Evolutionary conservation across 2,888 invertebrate species (phyloP).

Genomic region (Apeira syringaria): DNA sequence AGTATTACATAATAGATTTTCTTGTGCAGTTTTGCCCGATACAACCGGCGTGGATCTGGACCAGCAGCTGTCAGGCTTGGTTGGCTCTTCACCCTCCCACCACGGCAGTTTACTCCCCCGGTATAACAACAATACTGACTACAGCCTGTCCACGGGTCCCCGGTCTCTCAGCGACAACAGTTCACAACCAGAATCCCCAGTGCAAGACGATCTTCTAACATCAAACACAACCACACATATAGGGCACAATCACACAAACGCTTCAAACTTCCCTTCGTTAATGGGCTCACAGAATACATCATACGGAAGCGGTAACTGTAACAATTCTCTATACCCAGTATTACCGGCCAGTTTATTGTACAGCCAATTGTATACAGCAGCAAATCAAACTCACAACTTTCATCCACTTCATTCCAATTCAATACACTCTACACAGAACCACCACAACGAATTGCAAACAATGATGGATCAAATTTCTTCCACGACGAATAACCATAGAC

Average conservation of each 20-base stretch:
- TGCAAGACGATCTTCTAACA: slow-evolving; percentile 89
- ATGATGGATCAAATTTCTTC: slow-evolving; percentile 91
- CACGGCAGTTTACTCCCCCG: slow-evolving; percentile 86
- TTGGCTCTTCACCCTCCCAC: slow-evolving; percentile 82
- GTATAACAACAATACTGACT: slow-evolving; percentile 87
- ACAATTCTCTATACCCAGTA: slow-evolving; percentile 90
- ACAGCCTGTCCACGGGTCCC: slow-evolving; percentile 87
- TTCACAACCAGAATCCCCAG: slow-evolving; percentile 92
- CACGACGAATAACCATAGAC: slow-evolving; percentile 83
- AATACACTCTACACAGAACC: slow-evolving; percentile 85
- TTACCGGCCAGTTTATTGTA: slow-evolving; percentile 92
- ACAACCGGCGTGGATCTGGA: slow-evolving; percentile 89
- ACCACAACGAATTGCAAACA: slow-evolving; percentile 88
- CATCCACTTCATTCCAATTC: slow-evolving; percentile 87
- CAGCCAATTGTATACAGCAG: slow-evolving; percentile 92
- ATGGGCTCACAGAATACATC: slow-evolving; percentile 85
- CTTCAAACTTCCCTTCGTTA: slow-evolving; percentile 86
- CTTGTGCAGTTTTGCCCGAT: slow-evolving; percentile 88
- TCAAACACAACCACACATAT: slow-evolving; percentile 85
- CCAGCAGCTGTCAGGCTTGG: slow-evolving; percentile 87
- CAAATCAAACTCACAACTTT: slow-evolving; percentile 89
- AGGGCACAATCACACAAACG: slow-evolving; percentile 84
- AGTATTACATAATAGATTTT: no score
- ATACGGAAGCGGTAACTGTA: slow-evolving; percentile 85
- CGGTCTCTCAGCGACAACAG: slow-evolving; percentile 92